Percentiles rank a stretch among this genome's conserved stretches.
Evolutionary conservation across 2,888 invertebrate species (phyloP).

Genomic region (Myopa tessellatipennis): DNA sequence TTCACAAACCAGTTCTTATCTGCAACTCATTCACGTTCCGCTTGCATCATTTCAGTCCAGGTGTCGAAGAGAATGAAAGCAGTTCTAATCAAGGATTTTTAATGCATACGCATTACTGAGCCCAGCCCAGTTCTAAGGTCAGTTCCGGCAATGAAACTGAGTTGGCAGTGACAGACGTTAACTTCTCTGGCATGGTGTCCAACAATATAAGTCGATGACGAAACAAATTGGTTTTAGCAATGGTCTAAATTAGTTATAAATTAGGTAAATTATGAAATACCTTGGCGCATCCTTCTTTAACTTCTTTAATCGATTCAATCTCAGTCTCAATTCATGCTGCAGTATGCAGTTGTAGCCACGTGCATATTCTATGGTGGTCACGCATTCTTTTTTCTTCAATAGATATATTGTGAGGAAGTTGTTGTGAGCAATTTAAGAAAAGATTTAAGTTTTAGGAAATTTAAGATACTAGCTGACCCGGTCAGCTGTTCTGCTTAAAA

Average conservation of each 20-base stretch:
- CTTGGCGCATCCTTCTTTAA: no score
- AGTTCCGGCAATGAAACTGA: constrained; percentile 56
- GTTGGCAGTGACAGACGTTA: not conserved
- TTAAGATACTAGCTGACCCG: no score
- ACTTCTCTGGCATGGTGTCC: not conserved
- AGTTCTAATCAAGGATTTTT: constrained; percentile 10
- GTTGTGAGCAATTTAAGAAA: no score
- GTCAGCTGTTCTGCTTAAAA: no score
- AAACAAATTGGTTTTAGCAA: not conserved
- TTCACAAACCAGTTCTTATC: not conserved
- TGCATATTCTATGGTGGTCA: no score
- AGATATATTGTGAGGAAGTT: no score
- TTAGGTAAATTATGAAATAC: no score
- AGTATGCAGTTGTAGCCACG: no score
- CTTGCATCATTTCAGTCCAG: not conserved
- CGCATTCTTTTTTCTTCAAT: no score
- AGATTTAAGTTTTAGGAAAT: no score
- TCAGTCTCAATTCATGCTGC: no score
- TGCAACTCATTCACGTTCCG: not conserved
- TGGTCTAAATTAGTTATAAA: not conserved
- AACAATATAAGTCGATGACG: not conserved
- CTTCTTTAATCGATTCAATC: no score
- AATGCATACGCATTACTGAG: constrained; percentile 16
- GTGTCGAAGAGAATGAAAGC: constrained; percentile 27
- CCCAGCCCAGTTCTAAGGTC: constrained; percentile 58